Percentiles rank a stretch among this genome's conserved stretches.
These are phyloP conservation scores for Chorisops tibialis DNA, from an alignment of 2,888 invertebrate genomes.

Conservation along the genomic window DNA sequence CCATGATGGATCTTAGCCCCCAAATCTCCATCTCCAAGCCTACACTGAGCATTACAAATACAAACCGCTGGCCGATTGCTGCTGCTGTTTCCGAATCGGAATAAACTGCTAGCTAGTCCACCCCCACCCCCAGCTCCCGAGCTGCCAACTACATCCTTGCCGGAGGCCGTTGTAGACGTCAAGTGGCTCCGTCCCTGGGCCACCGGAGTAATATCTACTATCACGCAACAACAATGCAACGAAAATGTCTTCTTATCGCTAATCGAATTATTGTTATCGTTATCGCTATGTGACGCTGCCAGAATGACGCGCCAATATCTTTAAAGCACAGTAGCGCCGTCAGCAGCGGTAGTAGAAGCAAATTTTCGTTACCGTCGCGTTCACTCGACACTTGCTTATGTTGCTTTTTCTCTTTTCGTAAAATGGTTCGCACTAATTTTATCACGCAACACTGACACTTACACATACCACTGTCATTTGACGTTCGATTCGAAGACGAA, in stretches of 20 bases:
- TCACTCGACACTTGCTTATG: constrained; percentile 6
- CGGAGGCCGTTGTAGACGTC: constrained; percentile 52
- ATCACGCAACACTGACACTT: constrained; percentile 27
- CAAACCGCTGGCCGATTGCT: constrained; percentile 46
- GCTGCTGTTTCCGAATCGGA: constrained; percentile 48
- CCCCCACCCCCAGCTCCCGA: constrained; percentile 44
- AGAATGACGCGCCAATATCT: constrained; percentile 48
- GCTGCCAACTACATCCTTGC: constrained; percentile 48
- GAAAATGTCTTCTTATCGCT: constrained; percentile 53
- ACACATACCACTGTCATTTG: constrained; percentile 38
- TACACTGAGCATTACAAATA: constrained; percentile 51
- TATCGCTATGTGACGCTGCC: constrained; percentile 50
- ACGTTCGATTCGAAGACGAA: neutral
- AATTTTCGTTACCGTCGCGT: constrained; percentile 20
- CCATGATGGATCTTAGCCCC: constrained; percentile 49
- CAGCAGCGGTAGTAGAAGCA: constrained; percentile 26
- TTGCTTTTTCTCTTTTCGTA: constrained; percentile 10
- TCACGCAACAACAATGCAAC: constrained; percentile 55
- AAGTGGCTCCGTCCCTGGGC: constrained; percentile 38
- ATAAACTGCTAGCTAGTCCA: constrained; percentile 48
- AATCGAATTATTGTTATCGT: constrained; percentile 47
- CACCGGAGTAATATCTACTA: constrained; percentile 54
- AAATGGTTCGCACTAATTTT: constrained; percentile 10
- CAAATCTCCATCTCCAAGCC: constrained; percentile 43
- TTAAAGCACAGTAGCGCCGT: constrained; percentile 22